phyloP scores from a whole-genome alignment of 2,113 vertebrate species.

The Cavia aperea region DNA sequence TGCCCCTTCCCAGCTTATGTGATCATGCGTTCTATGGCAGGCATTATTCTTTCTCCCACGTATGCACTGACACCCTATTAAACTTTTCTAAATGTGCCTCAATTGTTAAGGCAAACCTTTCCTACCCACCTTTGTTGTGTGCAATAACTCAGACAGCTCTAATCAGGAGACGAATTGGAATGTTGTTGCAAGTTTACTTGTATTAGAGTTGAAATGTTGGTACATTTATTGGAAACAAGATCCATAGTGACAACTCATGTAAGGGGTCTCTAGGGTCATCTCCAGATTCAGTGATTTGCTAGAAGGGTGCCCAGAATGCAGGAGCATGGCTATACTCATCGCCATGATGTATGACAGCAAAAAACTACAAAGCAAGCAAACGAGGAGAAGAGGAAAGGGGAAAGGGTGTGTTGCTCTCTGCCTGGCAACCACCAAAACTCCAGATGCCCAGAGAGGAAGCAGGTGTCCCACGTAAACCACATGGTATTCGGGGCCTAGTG shows the following conservation, averaged over 20 bases:
- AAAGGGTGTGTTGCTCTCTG: not conserved
- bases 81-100: slow-evolving; percentile 16
- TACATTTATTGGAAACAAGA: slow-evolving; percentile 16
- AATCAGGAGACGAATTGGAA: not conserved
- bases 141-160: not conserved
- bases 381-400: not conserved
- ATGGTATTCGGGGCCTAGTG: not conserved
- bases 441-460: not conserved
- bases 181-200: not conserved
- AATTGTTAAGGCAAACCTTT: not conserved
- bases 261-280: no score
- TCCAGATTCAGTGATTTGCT: not conserved
- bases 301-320: not conserved
- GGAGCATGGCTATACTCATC: not conserved
- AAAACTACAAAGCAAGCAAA: not conserved
- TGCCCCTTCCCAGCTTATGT: not conserved
- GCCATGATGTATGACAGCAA: not conserved
- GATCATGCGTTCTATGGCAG: not conserved
- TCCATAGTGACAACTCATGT: not conserved
- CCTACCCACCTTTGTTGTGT: not conserved
- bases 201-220: not conserved
- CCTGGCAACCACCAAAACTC: not conserved
- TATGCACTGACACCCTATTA: not conserved
- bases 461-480: not conserved
- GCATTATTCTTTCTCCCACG: not conserved